Evolutionary conservation across 2,113 vertebrate genomes (phyloP).

Genomic region (Bujurquina vittata): DNA sequence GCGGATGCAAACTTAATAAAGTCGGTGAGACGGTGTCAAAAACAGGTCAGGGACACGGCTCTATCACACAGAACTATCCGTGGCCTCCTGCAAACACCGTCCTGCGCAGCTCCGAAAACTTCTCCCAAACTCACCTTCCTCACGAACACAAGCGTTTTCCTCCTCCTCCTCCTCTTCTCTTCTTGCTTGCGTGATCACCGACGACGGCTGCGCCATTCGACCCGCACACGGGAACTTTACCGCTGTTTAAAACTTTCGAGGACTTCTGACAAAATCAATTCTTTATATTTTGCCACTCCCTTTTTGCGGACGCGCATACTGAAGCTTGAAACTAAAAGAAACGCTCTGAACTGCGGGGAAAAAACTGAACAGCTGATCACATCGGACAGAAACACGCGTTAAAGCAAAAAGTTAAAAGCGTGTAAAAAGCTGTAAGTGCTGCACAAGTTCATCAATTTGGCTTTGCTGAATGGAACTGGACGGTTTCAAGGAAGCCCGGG

Average conservation of each 20-base stretch:
- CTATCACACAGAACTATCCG: not conserved
- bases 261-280: slow-evolving; percentile 22
- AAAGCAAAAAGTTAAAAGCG: not conserved
- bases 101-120: slow-evolving; percentile 62
- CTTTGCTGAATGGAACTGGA: slow-evolving; percentile 70
- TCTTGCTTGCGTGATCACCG: slow-evolving; percentile 79
- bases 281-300: slow-evolving; percentile 66
- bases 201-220: slow-evolving; percentile 75
- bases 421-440: slow-evolving; percentile 39
- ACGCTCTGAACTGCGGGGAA: not conserved
- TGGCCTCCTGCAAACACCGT: slow-evolving; percentile 10
- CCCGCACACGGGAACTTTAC: slow-evolving; percentile 39
- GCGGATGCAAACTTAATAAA: not conserved
- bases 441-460: slow-evolving; percentile 71
- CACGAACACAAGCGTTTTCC: slow-evolving; percentile 63
- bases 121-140: slow-evolving; percentile 75
- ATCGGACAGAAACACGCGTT: not conserved
- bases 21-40: not conserved
- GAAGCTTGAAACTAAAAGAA: not conserved
- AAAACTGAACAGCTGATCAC: not conserved
- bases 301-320: slow-evolving; percentile 46
- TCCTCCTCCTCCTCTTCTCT: slow-evolving; percentile 80
- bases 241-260: not conserved
- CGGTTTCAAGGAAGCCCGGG: slow-evolving; percentile 79
- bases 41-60: not conserved